Percentiles rank a stretch among this genome's conserved stretches.
Conservation (phyloP, 1,140 invertebrate genomes). For the Grapholita molesta region DNA sequence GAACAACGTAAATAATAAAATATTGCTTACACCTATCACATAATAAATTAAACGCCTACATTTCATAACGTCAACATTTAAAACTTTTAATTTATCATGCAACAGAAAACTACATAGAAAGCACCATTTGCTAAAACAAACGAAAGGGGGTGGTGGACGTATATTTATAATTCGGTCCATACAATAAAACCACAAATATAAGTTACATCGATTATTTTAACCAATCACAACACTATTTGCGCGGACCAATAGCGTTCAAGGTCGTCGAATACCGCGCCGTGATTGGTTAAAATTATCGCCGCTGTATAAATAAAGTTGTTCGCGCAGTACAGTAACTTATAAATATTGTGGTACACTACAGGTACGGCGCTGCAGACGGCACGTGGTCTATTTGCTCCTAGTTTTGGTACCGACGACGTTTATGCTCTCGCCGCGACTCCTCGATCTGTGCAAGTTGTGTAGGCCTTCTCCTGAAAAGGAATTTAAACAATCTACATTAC, state of each 20-base stretch:
- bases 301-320: neutral
- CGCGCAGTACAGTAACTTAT: neutral
- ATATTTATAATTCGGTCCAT: slow-evolving; percentile 44
- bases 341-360: neutral
- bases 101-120: slow-evolving; percentile 41
- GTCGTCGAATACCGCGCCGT: neutral
- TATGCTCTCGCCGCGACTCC: slow-evolving; percentile 84
- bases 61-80: neutral
- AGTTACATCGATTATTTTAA: neutral
- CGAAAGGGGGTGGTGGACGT: slow-evolving; percentile 41
- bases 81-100: slow-evolving; percentile 9
- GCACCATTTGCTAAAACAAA: slow-evolving; percentile 49
- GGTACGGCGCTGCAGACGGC: neutral
- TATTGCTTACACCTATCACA: slow-evolving; percentile 35
- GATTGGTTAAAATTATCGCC: neutral
- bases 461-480: slow-evolving; percentile 72
- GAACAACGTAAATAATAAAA: slow-evolving; percentile 26
- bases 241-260: neutral
- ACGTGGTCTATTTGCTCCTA: slow-evolving; percentile 56
- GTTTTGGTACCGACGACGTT: slow-evolving; percentile 80
- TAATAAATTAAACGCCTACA: slow-evolving; percentile 20
- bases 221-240: neutral
- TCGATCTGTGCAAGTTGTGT: slow-evolving; percentile 79
- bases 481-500: neutral
- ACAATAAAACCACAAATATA: slow-evolving; percentile 11